Base-by-base conservation (phyloP, 2,113 vertebrate species). In the Lasiurus cinereus region DNA sequence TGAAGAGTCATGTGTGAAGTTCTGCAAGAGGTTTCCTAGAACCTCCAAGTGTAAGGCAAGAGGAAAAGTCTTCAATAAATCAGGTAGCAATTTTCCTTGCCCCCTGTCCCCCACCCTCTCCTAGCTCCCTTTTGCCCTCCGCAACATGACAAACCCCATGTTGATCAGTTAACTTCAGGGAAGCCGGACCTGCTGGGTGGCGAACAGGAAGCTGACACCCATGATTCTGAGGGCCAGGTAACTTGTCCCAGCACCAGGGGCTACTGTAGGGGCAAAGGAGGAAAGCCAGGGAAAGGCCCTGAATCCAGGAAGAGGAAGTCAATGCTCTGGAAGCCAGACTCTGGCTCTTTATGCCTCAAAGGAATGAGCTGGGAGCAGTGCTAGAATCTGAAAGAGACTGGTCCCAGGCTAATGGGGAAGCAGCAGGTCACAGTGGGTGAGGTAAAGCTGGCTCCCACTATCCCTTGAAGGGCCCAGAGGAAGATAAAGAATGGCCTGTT, bases 11-110 rank as follows among this genome's bases (percentile, higher is more conserved):
- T n/a, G 96, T 48, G 5, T 96, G 97, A 96, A 97, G 97, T 98
- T 96, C 97, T 97, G 96, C 97, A 95, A 95, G 94, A 86, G 97
- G 98, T 98, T 97, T 85, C 89, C 94, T 88, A 94, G 97, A 97
- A 96, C 97, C 97, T 97, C 96, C 94, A 98, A 97, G 97, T 84
- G 83, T 99, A 99, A 99, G 98, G 98, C 98, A 99, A 98, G 98
- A 98, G 98, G 98, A 98, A 98, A 97, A 97, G 89, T 98, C 94
- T 97, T 96, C 96, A 16, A 50, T 96, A 97, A 97, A 97, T 97
- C 33, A 94, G 98, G 97, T 94, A 90, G 67, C 97, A 64, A 27
- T 93, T 84, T 96, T 94, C 84, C 94, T 97, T 96, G 96, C 91
- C 97, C 96, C 95, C 94, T 91, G 88, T 85, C 86, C 95, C 88